A percentile compares a stretch with the other conserved stretches of the same genome.
These are phyloP conservation scores for Montipora sp. DNA, from an alignment of 64 coral and sea anemone genomes.

Conservation along the genomic window DNA sequence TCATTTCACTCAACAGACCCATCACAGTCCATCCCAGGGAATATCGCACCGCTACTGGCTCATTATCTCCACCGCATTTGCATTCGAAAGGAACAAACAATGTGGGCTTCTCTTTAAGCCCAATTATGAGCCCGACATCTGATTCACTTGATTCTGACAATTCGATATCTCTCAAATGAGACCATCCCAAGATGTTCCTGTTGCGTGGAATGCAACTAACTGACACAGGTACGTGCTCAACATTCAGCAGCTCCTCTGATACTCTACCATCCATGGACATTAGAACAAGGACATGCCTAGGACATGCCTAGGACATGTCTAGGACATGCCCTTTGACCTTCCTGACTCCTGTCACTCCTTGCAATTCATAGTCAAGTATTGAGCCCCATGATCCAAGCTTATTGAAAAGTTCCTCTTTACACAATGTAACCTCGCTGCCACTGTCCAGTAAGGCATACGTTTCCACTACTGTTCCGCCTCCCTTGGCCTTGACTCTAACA, in stretches of 20 bases:
- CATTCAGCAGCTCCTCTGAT: conserved; percentile 16
- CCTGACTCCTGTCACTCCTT: conserved; percentile 28
- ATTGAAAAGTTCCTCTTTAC: conserved; percentile 39
- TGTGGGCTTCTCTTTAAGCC: conserved; percentile 55
- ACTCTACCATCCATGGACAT: conserved; percentile 34
- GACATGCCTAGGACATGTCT: neutral
- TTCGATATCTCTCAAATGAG: conserved; percentile 26
- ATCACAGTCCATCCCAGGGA: conserved; percentile 43
- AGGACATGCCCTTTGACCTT: neutral
- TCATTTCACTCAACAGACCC: neutral
- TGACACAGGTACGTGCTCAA: conserved; percentile 26
- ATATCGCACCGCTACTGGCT: conserved; percentile 64
- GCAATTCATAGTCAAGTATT: conserved; percentile 11
- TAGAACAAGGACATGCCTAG: neutral
- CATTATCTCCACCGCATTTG: neutral
- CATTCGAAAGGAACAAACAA: conserved; percentile 60
- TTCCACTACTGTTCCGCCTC: neutral
- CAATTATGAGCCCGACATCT: conserved; percentile 52
- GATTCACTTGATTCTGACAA: neutral
- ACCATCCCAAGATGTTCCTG: neutral
- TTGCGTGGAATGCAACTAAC: neutral
- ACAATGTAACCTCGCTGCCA: conserved; percentile 71
- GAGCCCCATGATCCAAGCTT: conserved; percentile 26
- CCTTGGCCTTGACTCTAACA: neutral
- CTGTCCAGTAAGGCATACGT: conserved; percentile 78